Base-by-base conservation (phyloP, 2,797 vertebrate genomes). In the Dipus sagitta region DNA sequence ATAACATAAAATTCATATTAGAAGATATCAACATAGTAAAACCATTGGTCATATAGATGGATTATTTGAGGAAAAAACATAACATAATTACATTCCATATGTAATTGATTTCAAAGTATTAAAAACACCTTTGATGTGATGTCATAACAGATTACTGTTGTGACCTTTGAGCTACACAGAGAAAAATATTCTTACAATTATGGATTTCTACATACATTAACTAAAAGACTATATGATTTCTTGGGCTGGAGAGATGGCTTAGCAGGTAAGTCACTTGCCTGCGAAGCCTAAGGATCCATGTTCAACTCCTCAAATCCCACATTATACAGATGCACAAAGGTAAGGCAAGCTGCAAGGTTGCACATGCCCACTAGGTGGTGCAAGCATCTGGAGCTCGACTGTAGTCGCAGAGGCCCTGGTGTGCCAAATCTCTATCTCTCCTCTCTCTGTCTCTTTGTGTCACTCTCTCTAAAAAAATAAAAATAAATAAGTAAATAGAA, bases 201-300 rank as follows among this genome's bases (percentile, higher is more conserved):
- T 65, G 85, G 23, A 91, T 62, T 96, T 80, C 58, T 95, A 70
- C 12, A 82, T 60, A 67, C 8, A 82, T 77, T 95, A 95, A 77
- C 65, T 90, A 84, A 87, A 91, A 89, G 21, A 58, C 20, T 47
- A 10, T 47, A 9, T 47, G 9, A 47, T 47, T 47, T 47, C 47
- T 47, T 47, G 47, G 47, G 47, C 47, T 47, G 11, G 5, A 47
- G 47, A 47, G 47, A 47, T 47, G 47, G 47, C 47, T 47, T 47
- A 47, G 47, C 47, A 8, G 6, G 6, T 47, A 47, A 47, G 47
- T 9, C 11, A 11, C 47, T 47, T 47, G 47, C 47, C 47, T 47
- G 47, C 11, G 47, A 47, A 47, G 47, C 47, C 47, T 47, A 47
- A 47, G 47, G 8, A 47, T 11, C 47, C 47, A 47, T 11, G 11